Evolutionary conservation across 2,888 invertebrate species (phyloP).

Genomic region (Sipha maydis): DNA sequence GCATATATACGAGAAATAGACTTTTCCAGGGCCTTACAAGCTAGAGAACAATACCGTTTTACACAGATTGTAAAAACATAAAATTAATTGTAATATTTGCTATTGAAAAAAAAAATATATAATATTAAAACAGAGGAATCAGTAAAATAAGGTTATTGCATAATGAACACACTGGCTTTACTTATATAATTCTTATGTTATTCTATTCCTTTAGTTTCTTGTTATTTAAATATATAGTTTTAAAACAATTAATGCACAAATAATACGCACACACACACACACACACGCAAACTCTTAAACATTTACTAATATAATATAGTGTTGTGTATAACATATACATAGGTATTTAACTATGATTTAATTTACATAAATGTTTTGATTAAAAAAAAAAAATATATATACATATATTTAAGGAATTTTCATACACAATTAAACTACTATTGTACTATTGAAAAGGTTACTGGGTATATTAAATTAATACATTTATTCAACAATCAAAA

Average conservation of each 20-base stretch:
- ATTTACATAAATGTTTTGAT: conserved; percentile 1
- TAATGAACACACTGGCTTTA: conserved; percentile 58
- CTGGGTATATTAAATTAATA: neutral
- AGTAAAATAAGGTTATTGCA: conserved; percentile 52
- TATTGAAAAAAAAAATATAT: conserved; percentile 30
- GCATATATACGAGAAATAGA: neutral
- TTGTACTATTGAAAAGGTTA: conserved; percentile 3
- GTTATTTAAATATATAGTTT: neutral
- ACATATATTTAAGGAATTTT: conserved; percentile 5
- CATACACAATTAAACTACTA: conserved; percentile 46
- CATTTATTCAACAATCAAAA: conserved; percentile 28
- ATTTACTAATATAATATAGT: conserved; percentile 14
- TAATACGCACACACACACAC: neutral
- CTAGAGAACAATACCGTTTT: conserved; percentile 38
- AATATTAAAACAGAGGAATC: conserved; percentile 26
- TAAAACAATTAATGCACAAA: conserved; percentile 30
- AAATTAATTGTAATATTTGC: conserved; percentile 22
- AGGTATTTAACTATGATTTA: conserved; percentile 26
- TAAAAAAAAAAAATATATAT: conserved; percentile 23
- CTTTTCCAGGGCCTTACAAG: conserved; percentile 9
- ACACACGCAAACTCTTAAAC: neutral
- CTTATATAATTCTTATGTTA: conserved; percentile 35
- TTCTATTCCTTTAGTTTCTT: conserved; percentile 12
- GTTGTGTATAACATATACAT: conserved; percentile 6
- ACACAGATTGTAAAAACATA: conserved; percentile 16